Evolutionary conservation across 1,140 invertebrate species (phyloP).

Genomic region (Muscidifurax raptorellus): DNA sequence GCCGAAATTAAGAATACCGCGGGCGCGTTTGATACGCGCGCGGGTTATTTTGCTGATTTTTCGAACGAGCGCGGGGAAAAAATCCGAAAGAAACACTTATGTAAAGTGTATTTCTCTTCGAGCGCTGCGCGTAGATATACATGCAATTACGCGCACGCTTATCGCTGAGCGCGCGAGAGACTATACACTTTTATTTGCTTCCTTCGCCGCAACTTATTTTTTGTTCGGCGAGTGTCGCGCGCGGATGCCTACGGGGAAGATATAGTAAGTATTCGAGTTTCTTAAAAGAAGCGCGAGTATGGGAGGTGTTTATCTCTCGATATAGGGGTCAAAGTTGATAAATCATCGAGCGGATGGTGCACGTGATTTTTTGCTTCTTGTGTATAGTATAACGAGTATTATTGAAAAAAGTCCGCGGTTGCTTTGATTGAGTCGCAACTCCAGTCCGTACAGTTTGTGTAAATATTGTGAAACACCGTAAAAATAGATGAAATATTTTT

Average conservation of each 20-base stretch:
- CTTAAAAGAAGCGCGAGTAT: constrained; percentile 50
- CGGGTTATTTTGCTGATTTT: constrained; percentile 48
- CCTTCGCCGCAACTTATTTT: background rate
- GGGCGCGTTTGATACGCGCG: constrained; percentile 34
- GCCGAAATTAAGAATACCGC: constrained; percentile 36
- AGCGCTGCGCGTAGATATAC: constrained; percentile 54
- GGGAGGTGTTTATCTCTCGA: constrained; percentile 17
- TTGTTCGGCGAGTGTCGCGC: constrained; percentile 28
- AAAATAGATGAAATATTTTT: no score
- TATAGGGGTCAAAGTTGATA: constrained; percentile 36
- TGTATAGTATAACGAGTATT: background rate
- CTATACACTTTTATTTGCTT: constrained; percentile 45
- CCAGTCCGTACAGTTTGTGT: no score
- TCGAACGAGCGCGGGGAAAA: constrained; percentile 28
- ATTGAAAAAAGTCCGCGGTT: background rate
- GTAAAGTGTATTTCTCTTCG: constrained; percentile 56
- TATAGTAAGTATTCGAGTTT: constrained; percentile 48
- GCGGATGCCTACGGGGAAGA: background rate
- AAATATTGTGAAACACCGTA: no score
- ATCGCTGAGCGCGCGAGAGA: constrained; percentile 47
- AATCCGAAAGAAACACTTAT: constrained; percentile 48
- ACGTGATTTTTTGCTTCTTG: background rate
- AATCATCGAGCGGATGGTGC: constrained; percentile 25
- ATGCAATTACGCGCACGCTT: constrained; percentile 52
- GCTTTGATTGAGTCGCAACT: no score